phyloP scores from a whole-genome alignment of 2,797 vertebrate genomes.

The Neoniphon sammara region DNA sequence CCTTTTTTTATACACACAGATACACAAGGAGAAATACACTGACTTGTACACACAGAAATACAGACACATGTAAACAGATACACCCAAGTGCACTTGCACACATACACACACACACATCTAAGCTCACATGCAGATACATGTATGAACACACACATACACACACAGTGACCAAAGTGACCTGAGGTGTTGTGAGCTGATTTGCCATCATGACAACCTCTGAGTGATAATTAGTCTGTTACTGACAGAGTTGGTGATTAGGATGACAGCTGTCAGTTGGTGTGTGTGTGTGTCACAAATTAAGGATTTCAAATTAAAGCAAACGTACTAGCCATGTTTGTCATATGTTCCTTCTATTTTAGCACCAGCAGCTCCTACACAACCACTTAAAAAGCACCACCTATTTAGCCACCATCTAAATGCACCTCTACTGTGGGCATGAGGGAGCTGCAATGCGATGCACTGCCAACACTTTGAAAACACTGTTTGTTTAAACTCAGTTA shows the following conservation, averaged over 20 bases:
- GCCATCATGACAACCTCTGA: not conserved
- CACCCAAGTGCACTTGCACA: not conserved
- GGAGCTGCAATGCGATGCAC: too few species aligned
- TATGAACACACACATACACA: not conserved
- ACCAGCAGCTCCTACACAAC: too few species aligned
- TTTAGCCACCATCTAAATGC: too few species aligned
- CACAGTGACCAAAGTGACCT: too few species aligned
- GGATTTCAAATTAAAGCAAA: not conserved
- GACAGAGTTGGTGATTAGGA: not conserved
- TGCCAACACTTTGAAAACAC: too few species aligned
- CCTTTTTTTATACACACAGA: not conserved
- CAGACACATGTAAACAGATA: not conserved
- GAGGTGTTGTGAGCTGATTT: not conserved
- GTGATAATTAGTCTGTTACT: constrained; percentile 19
- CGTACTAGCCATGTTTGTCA: not conserved
- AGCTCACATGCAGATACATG: not conserved
- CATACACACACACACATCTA: not conserved
- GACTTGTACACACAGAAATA: too few species aligned
- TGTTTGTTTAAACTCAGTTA: too few species aligned
- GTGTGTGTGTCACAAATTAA: not conserved
- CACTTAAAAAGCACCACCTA: too few species aligned
- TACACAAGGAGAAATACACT: not conserved
- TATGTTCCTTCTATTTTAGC: not conserved
- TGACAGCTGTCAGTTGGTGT: not conserved
- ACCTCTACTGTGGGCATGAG: too few species aligned